These are phyloP conservation scores for Gallinago solitaria DNA, from an alignment of 2,797 vertebrate genomes.

Conservation along the genomic window DNA sequence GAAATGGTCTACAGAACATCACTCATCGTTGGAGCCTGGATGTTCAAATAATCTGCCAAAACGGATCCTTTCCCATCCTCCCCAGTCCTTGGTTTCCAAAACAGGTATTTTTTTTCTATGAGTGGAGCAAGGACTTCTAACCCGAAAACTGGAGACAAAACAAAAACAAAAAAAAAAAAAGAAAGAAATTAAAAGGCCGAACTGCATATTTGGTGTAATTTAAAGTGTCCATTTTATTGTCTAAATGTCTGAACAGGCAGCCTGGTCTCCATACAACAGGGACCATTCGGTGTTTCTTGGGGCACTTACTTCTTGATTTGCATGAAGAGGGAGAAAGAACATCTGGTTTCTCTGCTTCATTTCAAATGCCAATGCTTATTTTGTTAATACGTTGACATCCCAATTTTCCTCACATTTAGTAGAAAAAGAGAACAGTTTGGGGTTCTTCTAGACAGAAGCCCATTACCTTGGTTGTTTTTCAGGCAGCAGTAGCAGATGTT, in stretches of 20 bases:
- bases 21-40: not conserved
- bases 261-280: not conserved
- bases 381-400: not conserved
- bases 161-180: not conserved
- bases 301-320: constrained; percentile 12
- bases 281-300: not conserved
- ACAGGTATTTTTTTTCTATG: not conserved
- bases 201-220: not conserved
- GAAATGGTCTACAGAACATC: not conserved
- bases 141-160: not conserved
- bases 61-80: not conserved
- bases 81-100: not conserved
- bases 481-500: not conserved
- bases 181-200: not conserved
- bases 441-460: not conserved
- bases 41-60: not conserved
- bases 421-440: not conserved
- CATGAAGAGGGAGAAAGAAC: not conserved
- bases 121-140: not conserved
- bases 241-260: not conserved
- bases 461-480: not conserved
- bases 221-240: not conserved
- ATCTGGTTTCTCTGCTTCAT: constrained; percentile 26
- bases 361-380: constrained; percentile 6
- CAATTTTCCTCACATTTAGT: not conserved